These are phyloP conservation scores for Suncus etruscus DNA, from an alignment of 2,113 vertebrate species.

Conservation along the genomic window DNA sequence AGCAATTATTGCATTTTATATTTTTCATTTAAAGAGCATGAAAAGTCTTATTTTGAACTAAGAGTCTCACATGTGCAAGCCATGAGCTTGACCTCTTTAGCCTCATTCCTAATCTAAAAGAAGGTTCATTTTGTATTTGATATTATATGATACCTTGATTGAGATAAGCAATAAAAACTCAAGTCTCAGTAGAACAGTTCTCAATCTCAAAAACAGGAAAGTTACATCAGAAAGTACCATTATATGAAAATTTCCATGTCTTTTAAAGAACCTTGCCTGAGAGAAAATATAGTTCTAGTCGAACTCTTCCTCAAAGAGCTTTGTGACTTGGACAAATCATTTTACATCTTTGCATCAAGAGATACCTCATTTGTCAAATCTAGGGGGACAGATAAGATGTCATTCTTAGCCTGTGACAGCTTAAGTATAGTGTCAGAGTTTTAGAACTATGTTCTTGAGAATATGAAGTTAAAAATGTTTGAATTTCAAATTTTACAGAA, in stretches of 20 bases:
- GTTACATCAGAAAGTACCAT: not conserved
- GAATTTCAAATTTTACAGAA: constrained; percentile 4
- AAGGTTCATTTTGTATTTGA: not conserved
- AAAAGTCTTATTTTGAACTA: not conserved
- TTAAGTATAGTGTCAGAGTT: constrained; percentile 26
- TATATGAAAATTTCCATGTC: not conserved
- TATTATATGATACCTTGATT: constrained; percentile 46
- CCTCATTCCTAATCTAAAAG: no score
- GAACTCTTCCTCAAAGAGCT: not conserved
- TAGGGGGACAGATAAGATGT: not conserved
- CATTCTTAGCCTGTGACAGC: not conserved
- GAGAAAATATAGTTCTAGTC: not conserved
- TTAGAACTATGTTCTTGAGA: not conserved
- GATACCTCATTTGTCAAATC: not conserved
- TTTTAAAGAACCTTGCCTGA: constrained; percentile 40
- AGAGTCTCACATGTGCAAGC: no score
- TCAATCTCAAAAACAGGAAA: constrained; percentile 51
- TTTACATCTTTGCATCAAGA: not conserved
- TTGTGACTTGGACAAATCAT: constrained; percentile 11
- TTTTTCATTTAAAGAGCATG: constrained; percentile 52
- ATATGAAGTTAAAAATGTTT: constrained; percentile 13
- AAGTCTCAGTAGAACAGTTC: constrained; percentile 17
- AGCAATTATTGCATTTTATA: not conserved
- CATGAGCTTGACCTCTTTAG: no score
- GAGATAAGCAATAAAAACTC: constrained; percentile 38